phyloP scores from a whole-genome alignment of 2,888 invertebrate species.

The Drosophila eohydei region DNA sequence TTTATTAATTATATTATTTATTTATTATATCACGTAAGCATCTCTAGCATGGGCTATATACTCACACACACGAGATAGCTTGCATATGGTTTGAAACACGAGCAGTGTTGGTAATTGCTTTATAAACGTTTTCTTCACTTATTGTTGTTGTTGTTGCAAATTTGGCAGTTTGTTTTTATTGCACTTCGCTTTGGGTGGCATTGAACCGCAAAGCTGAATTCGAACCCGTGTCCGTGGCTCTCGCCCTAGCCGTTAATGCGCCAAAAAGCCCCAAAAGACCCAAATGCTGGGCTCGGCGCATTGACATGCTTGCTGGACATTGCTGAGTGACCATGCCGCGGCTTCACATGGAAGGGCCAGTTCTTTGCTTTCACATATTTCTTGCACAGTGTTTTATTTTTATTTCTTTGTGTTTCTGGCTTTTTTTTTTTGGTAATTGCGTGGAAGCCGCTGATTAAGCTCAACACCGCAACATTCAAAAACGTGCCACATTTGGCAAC shows the following conservation, averaged over 20 bases:
- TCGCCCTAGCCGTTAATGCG: slow-evolving; percentile 69
- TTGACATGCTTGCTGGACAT: slow-evolving; percentile 19
- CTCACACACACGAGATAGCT: slow-evolving; percentile 6
- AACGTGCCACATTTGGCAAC: slow-evolving; percentile 78
- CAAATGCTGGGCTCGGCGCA: slow-evolving; percentile 43
- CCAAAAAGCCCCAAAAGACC: slow-evolving; percentile 66
- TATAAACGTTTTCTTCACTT: slow-evolving; percentile 62
- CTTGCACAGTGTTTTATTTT: slow-evolving; percentile 23
- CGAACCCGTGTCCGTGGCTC: slow-evolving; percentile 11
- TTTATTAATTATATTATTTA: neutral
- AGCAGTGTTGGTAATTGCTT: slow-evolving; percentile 74
- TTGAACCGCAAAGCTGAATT: slow-evolving; percentile 52
- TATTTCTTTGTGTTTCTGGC: slow-evolving; percentile 17
- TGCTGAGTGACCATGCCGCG: slow-evolving; percentile 29
- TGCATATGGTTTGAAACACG: slow-evolving; percentile 62
- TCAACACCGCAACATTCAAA: slow-evolving; percentile 71
- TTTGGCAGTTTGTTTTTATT: slow-evolving; percentile 74
- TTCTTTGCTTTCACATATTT: slow-evolving; percentile 76
- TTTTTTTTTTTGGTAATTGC: slow-evolving; percentile 68
- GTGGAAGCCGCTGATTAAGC: slow-evolving; percentile 75
- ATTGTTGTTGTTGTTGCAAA: slow-evolving; percentile 38
- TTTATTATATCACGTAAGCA: slow-evolving; percentile 12
- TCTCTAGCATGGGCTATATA: slow-evolving; percentile 29
- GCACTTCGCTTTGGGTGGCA: slow-evolving; percentile 71
- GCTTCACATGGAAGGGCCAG: slow-evolving; percentile 66